Conservation (phyloP, 2,797 vertebrate genomes). For the Tenualosa thibaudeaui region DNA sequence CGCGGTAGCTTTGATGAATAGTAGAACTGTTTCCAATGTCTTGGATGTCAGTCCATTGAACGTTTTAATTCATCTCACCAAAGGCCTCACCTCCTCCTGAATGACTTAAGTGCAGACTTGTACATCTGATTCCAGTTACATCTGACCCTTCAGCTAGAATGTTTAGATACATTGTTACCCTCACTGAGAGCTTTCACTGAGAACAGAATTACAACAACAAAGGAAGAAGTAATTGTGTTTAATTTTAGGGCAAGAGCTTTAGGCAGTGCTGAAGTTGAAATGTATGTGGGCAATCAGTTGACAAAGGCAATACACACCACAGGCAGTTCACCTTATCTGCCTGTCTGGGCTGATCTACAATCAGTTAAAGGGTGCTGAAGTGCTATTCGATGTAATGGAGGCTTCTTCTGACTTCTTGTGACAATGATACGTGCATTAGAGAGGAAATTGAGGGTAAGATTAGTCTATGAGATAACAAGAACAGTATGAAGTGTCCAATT, state of each 20-base stretch:
- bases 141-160: neutral
- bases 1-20: neutral
- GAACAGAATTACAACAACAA: neutral
- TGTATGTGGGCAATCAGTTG: neutral
- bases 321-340: neutral
- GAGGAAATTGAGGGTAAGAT: neutral
- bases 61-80: slow-evolving; percentile 5
- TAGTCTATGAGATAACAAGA: neutral
- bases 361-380: neutral
- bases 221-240: neutral
- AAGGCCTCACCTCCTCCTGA: neutral
- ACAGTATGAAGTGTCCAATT: neutral
- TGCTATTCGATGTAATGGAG: neutral
- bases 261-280: neutral
- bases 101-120: neutral
- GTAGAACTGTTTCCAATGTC: neutral
- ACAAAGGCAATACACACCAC: neutral
- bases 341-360: neutral
- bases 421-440: neutral
- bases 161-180: neutral
- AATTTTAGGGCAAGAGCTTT: neutral
- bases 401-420: neutral
- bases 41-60: slow-evolving; percentile 1
- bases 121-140: neutral
- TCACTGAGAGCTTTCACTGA: neutral